Percentiles rank a stretch among this genome's conserved stretches.
Conservation (phyloP, 2,113 vertebrate species). For the Oenanthe oenanthe region DNA sequence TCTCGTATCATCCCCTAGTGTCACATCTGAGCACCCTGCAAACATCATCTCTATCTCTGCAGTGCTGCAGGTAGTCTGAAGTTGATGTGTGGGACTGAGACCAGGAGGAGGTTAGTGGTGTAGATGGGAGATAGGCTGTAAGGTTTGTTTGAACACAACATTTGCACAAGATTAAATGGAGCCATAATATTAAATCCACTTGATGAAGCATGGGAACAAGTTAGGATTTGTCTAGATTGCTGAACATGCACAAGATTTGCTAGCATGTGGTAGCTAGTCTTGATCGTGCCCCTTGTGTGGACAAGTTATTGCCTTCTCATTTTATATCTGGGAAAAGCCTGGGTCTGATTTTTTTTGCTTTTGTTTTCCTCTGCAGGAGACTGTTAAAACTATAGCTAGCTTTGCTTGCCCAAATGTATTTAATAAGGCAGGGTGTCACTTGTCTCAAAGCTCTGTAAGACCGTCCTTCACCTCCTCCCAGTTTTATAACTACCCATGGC, state of each 20-base stretch:
- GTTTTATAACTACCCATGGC: not conserved
- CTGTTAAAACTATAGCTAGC: not conserved
- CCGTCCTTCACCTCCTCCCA: accelerated
- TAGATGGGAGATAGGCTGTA: not conserved
- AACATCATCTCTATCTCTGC: not conserved
- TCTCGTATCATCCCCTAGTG: not conserved
- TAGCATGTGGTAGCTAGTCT: slow-evolving; percentile 36
- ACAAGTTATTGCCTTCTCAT: not conserved
- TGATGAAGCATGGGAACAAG: not conserved
- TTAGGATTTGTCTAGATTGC: slow-evolving; percentile 11
- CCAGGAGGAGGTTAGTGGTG: not conserved
- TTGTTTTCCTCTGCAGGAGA: not conserved
- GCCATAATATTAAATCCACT: not conserved
- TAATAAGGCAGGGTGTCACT: not conserved
- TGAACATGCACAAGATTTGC: not conserved
- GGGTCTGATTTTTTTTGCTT: not conserved
- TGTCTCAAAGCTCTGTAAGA: not conserved
- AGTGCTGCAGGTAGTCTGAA: not conserved
- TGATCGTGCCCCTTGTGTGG: not conserved
- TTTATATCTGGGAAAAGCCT: not conserved
- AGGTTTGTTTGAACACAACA: not conserved
- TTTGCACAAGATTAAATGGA: slow-evolving; percentile 20
- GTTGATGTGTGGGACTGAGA: not conserved
- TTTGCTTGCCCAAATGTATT: not conserved
- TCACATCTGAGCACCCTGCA: not conserved